Evolutionary conservation across 2,888 invertebrate species (phyloP), one percentile per base, ranked within the genome.

Genomic region (Caenorhabditis sp.): DNA sequence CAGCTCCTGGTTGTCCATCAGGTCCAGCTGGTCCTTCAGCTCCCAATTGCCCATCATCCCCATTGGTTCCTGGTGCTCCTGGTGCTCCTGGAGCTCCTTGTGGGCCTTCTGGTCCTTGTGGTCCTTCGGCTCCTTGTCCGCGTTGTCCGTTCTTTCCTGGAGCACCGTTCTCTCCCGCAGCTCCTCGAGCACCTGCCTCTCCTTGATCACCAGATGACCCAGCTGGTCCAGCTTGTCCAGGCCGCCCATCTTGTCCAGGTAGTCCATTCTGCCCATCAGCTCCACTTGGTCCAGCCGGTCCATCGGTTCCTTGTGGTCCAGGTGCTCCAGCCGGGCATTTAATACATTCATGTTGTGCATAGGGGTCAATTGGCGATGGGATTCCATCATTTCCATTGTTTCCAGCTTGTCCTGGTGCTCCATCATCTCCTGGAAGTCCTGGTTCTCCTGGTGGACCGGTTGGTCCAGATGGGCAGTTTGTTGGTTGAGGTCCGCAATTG

Each of bases 401-500:
- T 58, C 67, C 72, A n/a, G 72, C 71, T 26, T 68, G 66, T 54
- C 71, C 76, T 27, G 63, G 66, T 20, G 27, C 21, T 27, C 70
- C 75, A 49, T 67, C 75, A 17, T 59, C 31, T 64, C 70, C 70
- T 21, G 25, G 56, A 50, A 64, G 62, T 53, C 75, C 70, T 43
- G 64, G 67, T 53, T 58, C 70, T 57, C 70, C 74, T 58, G 66
- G 74, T 27, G 74, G 74, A 60, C 74, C 74, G 57, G 74, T 63
- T 25, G 56, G 56, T 26, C 56, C 56, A 56, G 56, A 3, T 3
- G 56, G 56, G 17, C 56, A 56, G n/a, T 56, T 56, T 10, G 56
- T 26, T 56, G 56, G 56, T 56, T 56, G 56, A 1, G 56, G 56
- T 56, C 56, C 56, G 26, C 56, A 56, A 27, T 56, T 56, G n/a